Conservation (phyloP, 2,888 invertebrate species). For the Eupithecia abbreviata region DNA sequence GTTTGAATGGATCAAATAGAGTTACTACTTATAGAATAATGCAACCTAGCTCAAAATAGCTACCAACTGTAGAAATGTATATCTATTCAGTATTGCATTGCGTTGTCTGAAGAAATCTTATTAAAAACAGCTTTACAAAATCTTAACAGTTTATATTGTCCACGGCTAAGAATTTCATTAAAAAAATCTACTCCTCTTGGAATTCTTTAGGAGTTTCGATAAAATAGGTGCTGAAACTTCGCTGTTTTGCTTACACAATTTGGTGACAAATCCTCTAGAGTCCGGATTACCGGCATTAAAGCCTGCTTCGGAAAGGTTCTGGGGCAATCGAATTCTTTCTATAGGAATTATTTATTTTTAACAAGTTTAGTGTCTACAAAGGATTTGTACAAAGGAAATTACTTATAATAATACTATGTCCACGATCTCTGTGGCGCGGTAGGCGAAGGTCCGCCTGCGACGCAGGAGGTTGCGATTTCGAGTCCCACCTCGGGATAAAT, state of each 20-base stretch:
- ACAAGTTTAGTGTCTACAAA: neutral
- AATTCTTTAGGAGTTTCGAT: conserved; percentile 35
- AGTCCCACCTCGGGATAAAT: too few species aligned
- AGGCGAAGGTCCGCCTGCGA: too few species aligned
- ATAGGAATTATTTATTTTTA: conserved; percentile 39
- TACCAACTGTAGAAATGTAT: neutral
- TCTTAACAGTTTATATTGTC: conserved; percentile 40
- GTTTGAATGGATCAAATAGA: neutral
- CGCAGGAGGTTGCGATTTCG: too few species aligned
- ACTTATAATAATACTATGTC: too few species aligned
- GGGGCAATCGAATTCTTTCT: conserved; percentile 52
- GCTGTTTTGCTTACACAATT: conserved; percentile 50
- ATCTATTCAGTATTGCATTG: neutral
- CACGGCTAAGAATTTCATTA: conserved; percentile 44
- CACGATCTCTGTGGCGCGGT: too few species aligned
- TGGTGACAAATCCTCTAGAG: conserved; percentile 52
- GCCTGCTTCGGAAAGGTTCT: conserved; percentile 44
- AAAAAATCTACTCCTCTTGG: conserved; percentile 35
- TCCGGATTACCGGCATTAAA: conserved; percentile 54
- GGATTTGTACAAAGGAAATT: too few species aligned
- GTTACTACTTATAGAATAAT: neutral
- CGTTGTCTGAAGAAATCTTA: neutral
- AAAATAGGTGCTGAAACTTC: conserved; percentile 45
- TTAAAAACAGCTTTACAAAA: conserved; percentile 31
- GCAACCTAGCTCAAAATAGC: neutral